These are phyloP conservation scores for Psittacula echo DNA, from an alignment of 2,797 vertebrate genomes.

Conservation along the genomic window DNA sequence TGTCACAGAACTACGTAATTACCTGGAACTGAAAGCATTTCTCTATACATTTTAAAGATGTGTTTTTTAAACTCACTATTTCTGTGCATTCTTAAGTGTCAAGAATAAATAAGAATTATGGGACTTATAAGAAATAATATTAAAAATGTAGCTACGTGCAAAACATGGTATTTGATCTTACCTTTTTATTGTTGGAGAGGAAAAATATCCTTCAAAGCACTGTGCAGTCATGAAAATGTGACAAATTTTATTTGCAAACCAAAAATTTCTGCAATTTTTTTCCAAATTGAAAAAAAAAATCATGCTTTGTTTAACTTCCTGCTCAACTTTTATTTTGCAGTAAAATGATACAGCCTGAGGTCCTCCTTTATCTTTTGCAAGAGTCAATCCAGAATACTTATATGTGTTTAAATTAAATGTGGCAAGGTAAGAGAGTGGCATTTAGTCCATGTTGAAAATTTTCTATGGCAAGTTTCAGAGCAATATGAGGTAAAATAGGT, in stretches of 20 bases:
- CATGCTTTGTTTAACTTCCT: background rate
- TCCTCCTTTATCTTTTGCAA: constrained; percentile 23
- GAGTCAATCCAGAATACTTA: constrained; percentile 38
- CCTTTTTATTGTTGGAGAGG: background rate
- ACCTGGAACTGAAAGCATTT: background rate
- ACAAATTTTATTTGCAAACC: background rate
- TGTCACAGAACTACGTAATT: background rate
- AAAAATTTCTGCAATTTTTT: background rate
- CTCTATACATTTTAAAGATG: background rate
- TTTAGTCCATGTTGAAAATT: constrained; percentile 58
- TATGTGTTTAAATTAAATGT: constrained; percentile 57
- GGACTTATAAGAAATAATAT: background rate
- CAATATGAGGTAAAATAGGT: constrained; percentile 65
- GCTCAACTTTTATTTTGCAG: background rate
- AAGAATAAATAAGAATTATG: background rate
- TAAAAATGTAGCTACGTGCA: background rate
- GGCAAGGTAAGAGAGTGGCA: constrained; percentile 52
- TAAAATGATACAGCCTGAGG: background rate
- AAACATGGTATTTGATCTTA: background rate
- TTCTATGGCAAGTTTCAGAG: constrained; percentile 54
- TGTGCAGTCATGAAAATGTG: background rate
- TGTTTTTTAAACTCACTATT: background rate
- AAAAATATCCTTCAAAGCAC: background rate
- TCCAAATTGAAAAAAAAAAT: background rate
- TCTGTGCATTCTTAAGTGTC: background rate